Evolutionary conservation across 2,797 vertebrate species (phyloP), one percentile per base, ranked within the genome.

Genomic region (Microcaecilia unicolor): DNA sequence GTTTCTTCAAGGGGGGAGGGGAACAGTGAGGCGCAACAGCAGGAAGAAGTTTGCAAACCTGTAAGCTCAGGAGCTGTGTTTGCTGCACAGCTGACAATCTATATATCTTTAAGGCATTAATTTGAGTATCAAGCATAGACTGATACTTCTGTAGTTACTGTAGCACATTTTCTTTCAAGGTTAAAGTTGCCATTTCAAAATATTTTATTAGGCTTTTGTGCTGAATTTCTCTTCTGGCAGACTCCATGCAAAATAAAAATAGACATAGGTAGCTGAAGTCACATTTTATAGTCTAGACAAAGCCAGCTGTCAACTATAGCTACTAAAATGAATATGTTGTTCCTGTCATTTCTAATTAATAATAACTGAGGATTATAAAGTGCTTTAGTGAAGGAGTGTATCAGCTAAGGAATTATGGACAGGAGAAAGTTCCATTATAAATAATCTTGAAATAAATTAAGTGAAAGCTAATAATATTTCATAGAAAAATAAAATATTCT

Each of bases 361-460:
- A 73, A 61, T 50, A 66, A 41, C 38, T 34, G 53, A 64, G 49
- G 64, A 66, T 62, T 70, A 68, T 70, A 73, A 67, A 55, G 45
- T 31, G 73, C 58, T 68, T 64, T 61, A 9, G 53, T 24, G 41
- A 51, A 66, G 40, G 43, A 55, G 66, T 55, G 35, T 48, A 45
- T 22, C 25, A 61, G 64, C 61, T 68, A 64, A 68, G 60, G 48
- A 64, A 68, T 70, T 66, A 51, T 41, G 46, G 22, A 27, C 17
- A 61, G 50, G 49, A 49, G 20, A 57, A 61, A 68, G 49, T 42
- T 60, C 64, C 55, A 39, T 50, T 70, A 47, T 51, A 64, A 73
- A 73, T 64, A 66, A 55, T 48, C 33, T 14, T 7, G 31, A 40
- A 46, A 37, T 52, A 59, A 66, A 62, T 64, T 66, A 62, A 66